phyloP scores from a whole-genome alignment of 2,888 invertebrate genomes.

The Campaea margaritaria region DNA sequence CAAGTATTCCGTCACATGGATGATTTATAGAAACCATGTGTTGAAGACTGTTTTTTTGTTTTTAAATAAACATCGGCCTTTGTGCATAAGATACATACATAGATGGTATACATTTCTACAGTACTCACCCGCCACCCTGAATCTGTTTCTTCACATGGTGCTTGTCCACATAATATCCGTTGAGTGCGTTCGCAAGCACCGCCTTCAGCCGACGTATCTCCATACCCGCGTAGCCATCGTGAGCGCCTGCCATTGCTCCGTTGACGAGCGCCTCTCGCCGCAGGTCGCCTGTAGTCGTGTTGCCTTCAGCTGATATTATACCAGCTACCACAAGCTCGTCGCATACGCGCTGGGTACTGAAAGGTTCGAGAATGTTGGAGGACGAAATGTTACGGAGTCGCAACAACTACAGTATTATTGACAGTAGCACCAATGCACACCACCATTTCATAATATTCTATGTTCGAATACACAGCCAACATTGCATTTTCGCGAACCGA shows the following conservation, averaged over 20 bases:
- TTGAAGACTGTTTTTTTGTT: too few relatives aligned
- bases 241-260: conserved; percentile 76
- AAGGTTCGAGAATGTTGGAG: conserved; percentile 21
- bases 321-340: conserved; percentile 74
- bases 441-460: too few relatives aligned
- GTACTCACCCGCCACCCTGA: conserved; percentile 91
- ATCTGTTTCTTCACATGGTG: conserved; percentile 98
- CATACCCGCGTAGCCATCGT: conserved; percentile 89
- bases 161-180: conserved; percentile 95
- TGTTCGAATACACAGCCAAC: too few relatives aligned
- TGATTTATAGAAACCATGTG: too few relatives aligned
- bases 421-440: too few relatives aligned
- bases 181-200: conserved; percentile 90
- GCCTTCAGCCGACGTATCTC: conserved; percentile 93
- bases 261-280: conserved; percentile 74
- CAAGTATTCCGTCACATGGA: too few relatives aligned
- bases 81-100: too few relatives aligned
- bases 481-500: too few relatives aligned
- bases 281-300: conserved; percentile 69
- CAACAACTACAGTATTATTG: not conserved
- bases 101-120: not conserved
- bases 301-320: conserved; percentile 70
- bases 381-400: not conserved
- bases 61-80: too few relatives aligned
- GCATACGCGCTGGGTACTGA: conserved; percentile 76